Base-by-base conservation (phyloP, 2,888 invertebrate species). In the Argyresthia goedartella region DNA sequence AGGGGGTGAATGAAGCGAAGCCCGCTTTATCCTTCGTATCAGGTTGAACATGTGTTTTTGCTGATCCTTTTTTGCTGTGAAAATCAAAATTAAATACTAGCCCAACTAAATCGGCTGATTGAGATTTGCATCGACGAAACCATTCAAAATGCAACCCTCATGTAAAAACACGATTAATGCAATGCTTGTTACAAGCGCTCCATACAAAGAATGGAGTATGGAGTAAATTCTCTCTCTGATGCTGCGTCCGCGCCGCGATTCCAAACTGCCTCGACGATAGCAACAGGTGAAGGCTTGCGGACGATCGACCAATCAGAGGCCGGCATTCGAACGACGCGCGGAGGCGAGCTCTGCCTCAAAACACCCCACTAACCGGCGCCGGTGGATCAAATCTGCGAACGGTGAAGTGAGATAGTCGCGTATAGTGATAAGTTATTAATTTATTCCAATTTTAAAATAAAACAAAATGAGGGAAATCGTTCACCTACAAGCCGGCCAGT, bases 401-500 rank as follows among this genome's bases (percentile, higher is more conserved):
- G 64, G 80, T 78, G 84, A 71, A 63, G 77, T 74, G 75, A 70
- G 79, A 73, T 77, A 73, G 72, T 68, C 71, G 78, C 79, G 81
- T 78, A 80, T 77, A 81, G 85, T 85, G 77, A 74, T 59, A 72
- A 73, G 73, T 67, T 72, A 61, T 69, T 74, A 77, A 73, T 79
- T 76, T 76, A 80, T 77, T 63, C 66, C 81, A 76, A 79, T 74
- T 69, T 63, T 59, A 66, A 64, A 49, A 47, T 51, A 50, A 64
- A 63, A 71, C 67, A 89, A 85, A 67, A 94, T 94, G 94, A 91
- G 94, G 86, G 94, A 94, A 89, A 94, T 94, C 78, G 92, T 94
- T 63, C 93, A 93, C 68, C 80, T 94, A 58, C 94, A 94, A 76
- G 93, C 92, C 70, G 94, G 94, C 66, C 94, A 94, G 76, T 94